A percentile compares a stretch with the other conserved stretches of the same genome.
These are phyloP conservation scores for Carassius carassius DNA, from an alignment of 2,113 vertebrate species.

Conservation along the genomic window DNA sequence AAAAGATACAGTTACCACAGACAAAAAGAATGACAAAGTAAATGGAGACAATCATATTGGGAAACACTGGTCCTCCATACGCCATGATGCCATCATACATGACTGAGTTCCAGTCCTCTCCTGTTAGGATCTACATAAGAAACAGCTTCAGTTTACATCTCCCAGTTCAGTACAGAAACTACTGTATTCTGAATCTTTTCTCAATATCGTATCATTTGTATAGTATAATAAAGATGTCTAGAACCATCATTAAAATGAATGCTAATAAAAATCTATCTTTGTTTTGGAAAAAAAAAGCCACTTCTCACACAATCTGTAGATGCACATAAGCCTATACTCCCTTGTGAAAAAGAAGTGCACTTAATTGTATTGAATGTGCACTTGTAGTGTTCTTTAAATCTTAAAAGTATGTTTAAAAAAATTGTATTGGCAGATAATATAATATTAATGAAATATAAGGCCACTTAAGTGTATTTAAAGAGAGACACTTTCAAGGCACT, in stretches of 20 bases:
- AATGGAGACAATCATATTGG: slow-evolving; percentile 90
- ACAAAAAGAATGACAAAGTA: slow-evolving; percentile 97
- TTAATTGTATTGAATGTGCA: too few relatives aligned
- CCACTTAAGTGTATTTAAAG: too few relatives aligned
- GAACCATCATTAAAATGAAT: neutral
- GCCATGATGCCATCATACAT: slow-evolving; percentile 98
- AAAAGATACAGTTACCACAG: slow-evolving; percentile 93
- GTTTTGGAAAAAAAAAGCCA: neutral
- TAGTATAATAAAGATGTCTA: neutral
- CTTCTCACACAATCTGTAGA: neutral
- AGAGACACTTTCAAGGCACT: too few relatives aligned
- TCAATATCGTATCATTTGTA: neutral
- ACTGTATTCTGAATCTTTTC: neutral
- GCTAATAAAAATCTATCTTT: neutral
- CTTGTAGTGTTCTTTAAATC: too few relatives aligned
- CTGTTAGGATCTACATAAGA: slow-evolving; percentile 85
- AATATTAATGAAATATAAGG: too few relatives aligned
- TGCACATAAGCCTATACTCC: neutral
- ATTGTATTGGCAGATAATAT: too few relatives aligned
- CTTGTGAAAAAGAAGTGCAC: too few relatives aligned
- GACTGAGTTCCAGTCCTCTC: slow-evolving; percentile 94
- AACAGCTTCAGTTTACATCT: neutral
- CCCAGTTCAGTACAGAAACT: neutral
- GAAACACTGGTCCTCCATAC: slow-evolving; percentile 89
- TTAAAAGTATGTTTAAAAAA: too few relatives aligned